phyloP scores from a whole-genome alignment of 2,113 vertebrate species.

The Loxodonta africana region DNA sequence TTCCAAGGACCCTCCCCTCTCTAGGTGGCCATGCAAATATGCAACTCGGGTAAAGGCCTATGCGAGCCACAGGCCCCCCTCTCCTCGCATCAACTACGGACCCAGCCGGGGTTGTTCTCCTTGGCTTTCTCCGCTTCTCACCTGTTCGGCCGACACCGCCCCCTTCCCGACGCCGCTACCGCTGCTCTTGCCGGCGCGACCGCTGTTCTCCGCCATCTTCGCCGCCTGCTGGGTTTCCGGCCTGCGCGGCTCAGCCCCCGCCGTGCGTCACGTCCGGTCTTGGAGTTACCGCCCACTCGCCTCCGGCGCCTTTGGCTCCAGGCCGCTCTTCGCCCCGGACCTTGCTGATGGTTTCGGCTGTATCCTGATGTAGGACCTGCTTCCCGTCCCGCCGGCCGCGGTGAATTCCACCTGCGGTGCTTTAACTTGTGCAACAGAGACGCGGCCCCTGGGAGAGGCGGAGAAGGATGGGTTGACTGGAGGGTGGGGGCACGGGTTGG shows the following conservation, averaged over 20 bases:
- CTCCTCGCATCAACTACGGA: not conserved
- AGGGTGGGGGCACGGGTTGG: not conserved
- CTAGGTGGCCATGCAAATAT: not conserved
- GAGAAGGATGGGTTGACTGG: not conserved
- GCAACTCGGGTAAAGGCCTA: not conserved
- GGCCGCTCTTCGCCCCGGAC: rapidly evolving
- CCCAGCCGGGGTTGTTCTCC: not conserved
- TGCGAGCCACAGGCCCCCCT: not conserved
- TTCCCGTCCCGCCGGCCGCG: not conserved
- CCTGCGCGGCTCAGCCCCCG: not conserved
- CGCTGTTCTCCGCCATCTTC: conserved; percentile 82
- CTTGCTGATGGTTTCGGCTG: not conserved
- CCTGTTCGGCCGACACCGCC: conserved; percentile 82
- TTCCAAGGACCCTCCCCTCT: conserved; percentile 10
- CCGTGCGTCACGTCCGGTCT: conserved; percentile 71
- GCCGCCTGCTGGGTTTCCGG: conserved; percentile 55
- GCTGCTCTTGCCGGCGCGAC: conserved; percentile 74
- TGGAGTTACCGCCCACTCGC: conserved; percentile 34
- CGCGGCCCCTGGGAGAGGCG: not conserved
- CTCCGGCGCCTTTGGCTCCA: not conserved
- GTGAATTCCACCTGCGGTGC: conserved; percentile 44
- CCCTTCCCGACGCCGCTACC: conserved; percentile 70
- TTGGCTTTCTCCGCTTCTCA: not conserved
- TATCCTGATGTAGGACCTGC: conserved; percentile 72
- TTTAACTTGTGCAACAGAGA: conserved; percentile 15